A percentile compares a stretch with the other conserved stretches of the same genome.
phyloP scores from a whole-genome alignment of 64 coral and sea anemone species.

The Stichodactyla helianthus region DNA sequence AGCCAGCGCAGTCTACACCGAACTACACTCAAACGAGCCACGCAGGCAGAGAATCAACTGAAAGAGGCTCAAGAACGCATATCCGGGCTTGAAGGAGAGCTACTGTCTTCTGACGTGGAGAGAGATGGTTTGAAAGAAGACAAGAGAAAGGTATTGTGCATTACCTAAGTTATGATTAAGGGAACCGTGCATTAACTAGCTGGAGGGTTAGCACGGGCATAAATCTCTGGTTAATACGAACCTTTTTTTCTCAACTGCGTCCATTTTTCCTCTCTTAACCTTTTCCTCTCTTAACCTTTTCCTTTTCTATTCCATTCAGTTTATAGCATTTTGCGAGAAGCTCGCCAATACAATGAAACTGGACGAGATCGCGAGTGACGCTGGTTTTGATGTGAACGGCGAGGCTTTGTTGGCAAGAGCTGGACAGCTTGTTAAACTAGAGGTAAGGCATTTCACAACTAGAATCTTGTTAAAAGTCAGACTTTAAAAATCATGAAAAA shows the following conservation, averaged over 20 bases:
- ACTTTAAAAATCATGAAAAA: too few relatives aligned
- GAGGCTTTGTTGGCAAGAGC: conserved; percentile 87
- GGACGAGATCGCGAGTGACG: conserved; percentile 90
- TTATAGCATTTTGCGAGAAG: conserved; percentile 94
- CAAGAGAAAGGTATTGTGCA: conserved; percentile 64
- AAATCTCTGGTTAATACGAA: background rate
- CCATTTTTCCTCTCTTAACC: background rate
- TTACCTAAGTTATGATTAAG: too few relatives aligned
- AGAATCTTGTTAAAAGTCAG: background rate
- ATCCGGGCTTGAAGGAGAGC: conserved; percentile 81
- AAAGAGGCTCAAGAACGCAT: conserved; percentile 80
- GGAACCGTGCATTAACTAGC: too few relatives aligned
- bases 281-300: background rate
- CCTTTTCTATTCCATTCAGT: conserved; percentile 36
- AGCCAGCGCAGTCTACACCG: conserved; percentile 82
- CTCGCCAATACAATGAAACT: conserved; percentile 85
- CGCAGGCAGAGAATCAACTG: conserved; percentile 75
- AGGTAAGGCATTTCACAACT: conserved; percentile 37
- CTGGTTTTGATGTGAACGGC: conserved; percentile 93
- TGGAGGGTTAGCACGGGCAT: too few relatives aligned
- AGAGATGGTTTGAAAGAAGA: conserved; percentile 85
- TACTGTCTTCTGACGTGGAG: conserved; percentile 92
- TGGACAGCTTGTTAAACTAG: conserved; percentile 85
- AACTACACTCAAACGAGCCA: conserved; percentile 86
- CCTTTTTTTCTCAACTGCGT: background rate